Conservation (phyloP, 2,888 invertebrate genomes). For the Brenthis daphne region DNA sequence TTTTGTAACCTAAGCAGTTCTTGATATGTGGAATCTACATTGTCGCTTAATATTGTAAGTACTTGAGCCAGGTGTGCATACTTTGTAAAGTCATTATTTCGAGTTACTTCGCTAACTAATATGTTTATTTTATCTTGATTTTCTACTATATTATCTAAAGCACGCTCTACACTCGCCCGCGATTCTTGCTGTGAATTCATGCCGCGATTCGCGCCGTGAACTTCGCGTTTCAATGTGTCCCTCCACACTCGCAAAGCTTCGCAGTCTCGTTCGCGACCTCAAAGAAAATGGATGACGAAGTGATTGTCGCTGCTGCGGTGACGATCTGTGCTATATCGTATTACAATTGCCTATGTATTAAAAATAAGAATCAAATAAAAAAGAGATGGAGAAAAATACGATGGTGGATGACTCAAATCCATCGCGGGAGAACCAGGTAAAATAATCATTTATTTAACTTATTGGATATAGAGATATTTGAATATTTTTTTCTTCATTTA, state of each 20-base stretch:
- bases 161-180: slow-evolving; percentile 1
- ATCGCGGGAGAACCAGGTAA: slow-evolving; percentile 36
- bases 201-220: slow-evolving; percentile 20
- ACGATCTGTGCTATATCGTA: slow-evolving; percentile 1
- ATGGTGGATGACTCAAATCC: slow-evolving; percentile 37
- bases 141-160: too few relatives aligned
- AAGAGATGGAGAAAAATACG: slow-evolving; percentile 13
- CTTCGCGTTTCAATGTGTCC: slow-evolving; percentile 17
- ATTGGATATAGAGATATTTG: slow-evolving; percentile 1
- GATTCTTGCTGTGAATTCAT: slow-evolving; percentile 15
- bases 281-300: slow-evolving; percentile 24
- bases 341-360: slow-evolving; percentile 7
- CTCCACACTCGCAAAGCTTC: slow-evolving; percentile 24
- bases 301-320: slow-evolving; percentile 15
- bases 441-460: slow-evolving; percentile 18
- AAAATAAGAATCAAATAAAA: slow-evolving; percentile 7
- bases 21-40: too few relatives aligned
- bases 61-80: too few relatives aligned
- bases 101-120: too few relatives aligned
- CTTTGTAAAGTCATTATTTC: too few relatives aligned
- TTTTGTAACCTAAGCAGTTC: too few relatives aligned
- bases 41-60: too few relatives aligned
- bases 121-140: too few relatives aligned
- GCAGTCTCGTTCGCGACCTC: slow-evolving; percentile 26
- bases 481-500: not conserved